Conservation (phyloP, 2,113 vertebrate species). For the Lagopus leucura region DNA sequence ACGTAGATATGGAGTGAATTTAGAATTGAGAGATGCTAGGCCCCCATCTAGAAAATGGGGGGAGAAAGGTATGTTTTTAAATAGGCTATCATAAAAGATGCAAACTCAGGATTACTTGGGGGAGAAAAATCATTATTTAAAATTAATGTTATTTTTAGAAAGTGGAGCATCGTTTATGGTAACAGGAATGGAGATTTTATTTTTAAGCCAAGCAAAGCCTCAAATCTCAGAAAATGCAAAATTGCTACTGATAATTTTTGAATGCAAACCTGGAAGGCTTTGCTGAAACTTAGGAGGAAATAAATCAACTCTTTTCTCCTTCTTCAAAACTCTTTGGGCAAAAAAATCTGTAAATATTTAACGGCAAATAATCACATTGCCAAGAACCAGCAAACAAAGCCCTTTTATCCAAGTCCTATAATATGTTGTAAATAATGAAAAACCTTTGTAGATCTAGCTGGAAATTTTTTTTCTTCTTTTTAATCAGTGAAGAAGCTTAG, state of each 20-base stretch:
- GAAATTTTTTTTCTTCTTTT: background rate
- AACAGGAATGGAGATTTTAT: background rate
- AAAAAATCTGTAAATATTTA: conserved; percentile 55
- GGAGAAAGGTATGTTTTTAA: background rate
- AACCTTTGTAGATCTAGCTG: background rate
- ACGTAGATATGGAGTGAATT: background rate
- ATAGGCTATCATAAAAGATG: background rate
- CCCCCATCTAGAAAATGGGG: background rate
- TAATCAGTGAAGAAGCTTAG: background rate
- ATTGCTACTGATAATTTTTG: conserved; percentile 11
- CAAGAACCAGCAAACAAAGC: conserved; percentile 31
- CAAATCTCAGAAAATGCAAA: conserved; percentile 28
- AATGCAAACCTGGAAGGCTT: background rate
- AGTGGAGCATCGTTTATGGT: background rate
- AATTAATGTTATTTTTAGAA: conserved; percentile 22
- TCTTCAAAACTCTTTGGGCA: conserved; percentile 4
- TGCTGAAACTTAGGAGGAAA: conserved; percentile 11
- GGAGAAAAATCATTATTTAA: background rate
- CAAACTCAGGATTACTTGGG: conserved; percentile 22
- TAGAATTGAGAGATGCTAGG: background rate
- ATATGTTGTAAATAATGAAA: conserved; percentile 53
- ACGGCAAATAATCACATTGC: conserved; percentile 46
- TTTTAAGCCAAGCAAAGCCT: conserved; percentile 36
- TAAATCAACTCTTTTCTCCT: conserved; percentile 20
- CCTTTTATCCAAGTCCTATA: conserved; percentile 23